phyloP scores from a whole-genome alignment of 2,113 vertebrate species.

The Thamnaconus septentrionalis region DNA sequence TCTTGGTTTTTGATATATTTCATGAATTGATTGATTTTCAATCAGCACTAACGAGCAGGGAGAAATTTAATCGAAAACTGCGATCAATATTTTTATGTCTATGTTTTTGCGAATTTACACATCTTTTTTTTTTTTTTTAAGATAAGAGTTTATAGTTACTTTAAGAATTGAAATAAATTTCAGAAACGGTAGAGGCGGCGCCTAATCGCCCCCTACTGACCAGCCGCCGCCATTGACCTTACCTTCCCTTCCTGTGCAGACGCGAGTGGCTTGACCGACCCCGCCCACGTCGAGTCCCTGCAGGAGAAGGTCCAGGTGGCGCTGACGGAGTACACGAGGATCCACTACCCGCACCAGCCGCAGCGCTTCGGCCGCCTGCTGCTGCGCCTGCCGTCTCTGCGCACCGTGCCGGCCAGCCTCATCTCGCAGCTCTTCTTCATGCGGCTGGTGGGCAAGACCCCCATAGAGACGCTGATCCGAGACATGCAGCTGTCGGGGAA shows the following conservation, averaged over 20 bases:
- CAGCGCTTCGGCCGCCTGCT: constrained; percentile 92
- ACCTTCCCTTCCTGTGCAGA: constrained; percentile 65
- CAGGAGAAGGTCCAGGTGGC: constrained; percentile 97
- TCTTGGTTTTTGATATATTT: no score
- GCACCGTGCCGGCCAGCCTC: constrained; percentile 89
- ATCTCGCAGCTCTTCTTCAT: constrained; percentile 99
- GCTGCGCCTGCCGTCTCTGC: constrained; percentile 88
- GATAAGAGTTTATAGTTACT: no score
- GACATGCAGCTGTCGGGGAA: constrained; percentile 98
- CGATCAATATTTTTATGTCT: no score
- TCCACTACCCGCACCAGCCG: constrained; percentile 90
- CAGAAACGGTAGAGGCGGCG: no score
- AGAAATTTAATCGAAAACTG: no score
- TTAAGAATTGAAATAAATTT: no score
- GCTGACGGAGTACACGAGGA: constrained; percentile 87
- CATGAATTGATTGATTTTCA: no score
- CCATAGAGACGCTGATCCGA: constrained; percentile 95
- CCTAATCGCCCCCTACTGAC: no score
- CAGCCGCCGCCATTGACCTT: no score
- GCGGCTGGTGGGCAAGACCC: constrained; percentile 95
- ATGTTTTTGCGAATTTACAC: not conserved
- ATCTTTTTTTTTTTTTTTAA: not conserved
- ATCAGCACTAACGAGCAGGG: no score
- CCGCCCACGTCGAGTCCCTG: constrained; percentile 86
- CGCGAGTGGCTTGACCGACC: constrained; percentile 91